Evolutionary conservation across 2,113 vertebrate species (phyloP), one percentile per base, ranked within the genome.

Genomic region (Myrmecobius fasciatus): DNA sequence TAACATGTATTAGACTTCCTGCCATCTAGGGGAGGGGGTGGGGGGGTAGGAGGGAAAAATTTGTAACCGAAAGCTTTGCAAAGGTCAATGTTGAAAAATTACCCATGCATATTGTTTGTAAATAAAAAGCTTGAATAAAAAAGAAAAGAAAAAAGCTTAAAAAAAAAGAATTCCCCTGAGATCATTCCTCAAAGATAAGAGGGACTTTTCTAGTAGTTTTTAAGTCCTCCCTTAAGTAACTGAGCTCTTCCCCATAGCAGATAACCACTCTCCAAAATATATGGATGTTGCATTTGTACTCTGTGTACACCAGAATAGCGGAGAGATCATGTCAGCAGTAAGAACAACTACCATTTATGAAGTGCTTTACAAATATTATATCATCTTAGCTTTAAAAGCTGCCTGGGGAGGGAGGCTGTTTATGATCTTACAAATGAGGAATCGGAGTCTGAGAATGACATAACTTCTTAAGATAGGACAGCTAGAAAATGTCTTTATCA

Each of bases 151-250:
- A 51, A 51, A 51, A 51, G 49, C 49, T 51, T 51, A 10, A 51
- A 51, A 51, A 51, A 51, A 51, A 95, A 94, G 5, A 48, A 93
- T 98, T 93, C 93, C 89, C 54, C 52, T 46, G 43, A 89, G 94
- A 97, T 94, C 52, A 49, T 97, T 89, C 93, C 0, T 94, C 89
- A 96, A 97, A 97, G 96, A 96, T 92, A 97, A 83, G 54, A 96
- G 97, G 95, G 91, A 51, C 7, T 97, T 97, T 96, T 46, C 95
- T 88, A 96, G 92, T 52, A 67, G 12, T 97, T 31, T 97, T 67
- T 91, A 52, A 96, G 96, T 28, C 75, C 52, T 67, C 6, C 5
- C 28, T 20, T n/a, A 47, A 47, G 8, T n/a, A 43, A 83, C 43
- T 83, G 20, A 83, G 9, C 89, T 90, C 47, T 90, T 48, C 31